phyloP scores from a whole-genome alignment of 1,140 invertebrate genomes.

The Gryon sp. region DNA sequence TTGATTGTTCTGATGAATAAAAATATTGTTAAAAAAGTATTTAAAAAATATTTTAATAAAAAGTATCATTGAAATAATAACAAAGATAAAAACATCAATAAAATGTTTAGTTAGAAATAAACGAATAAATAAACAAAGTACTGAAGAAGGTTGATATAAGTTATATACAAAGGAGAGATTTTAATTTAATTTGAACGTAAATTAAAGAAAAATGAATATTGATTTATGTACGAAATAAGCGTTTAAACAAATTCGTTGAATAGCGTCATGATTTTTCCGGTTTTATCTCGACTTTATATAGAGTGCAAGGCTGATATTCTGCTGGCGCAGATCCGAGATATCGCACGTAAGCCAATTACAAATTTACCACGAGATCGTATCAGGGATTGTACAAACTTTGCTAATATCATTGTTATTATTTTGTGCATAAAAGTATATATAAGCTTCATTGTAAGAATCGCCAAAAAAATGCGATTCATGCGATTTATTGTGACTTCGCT shows the following conservation, averaged over 20 bases:
- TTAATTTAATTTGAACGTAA: no score
- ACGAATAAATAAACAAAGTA: no score
- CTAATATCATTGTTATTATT: conserved; percentile 39
- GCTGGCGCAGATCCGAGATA: conserved; percentile 51
- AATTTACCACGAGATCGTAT: conserved; percentile 53
- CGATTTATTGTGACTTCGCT: conserved; percentile 14
- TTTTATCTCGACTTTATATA: conserved; percentile 47
- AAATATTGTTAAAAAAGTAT: no score
- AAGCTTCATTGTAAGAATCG: conserved; percentile 22
- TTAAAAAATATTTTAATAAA: no score
- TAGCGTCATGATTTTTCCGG: conserved; percentile 31
- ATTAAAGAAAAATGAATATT: no score
- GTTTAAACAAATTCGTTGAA: conserved; percentile 24
- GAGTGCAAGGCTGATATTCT: conserved; percentile 39
- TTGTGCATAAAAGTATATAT: conserved; percentile 33
- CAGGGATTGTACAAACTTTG: conserved; percentile 23
- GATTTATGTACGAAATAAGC: conserved; percentile 17
- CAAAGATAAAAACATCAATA: no score
- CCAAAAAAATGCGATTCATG: conserved; percentile 10
- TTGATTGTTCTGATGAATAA: no score
- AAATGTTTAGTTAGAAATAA: no score
- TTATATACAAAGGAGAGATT: no score
- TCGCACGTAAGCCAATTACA: conserved; percentile 64
- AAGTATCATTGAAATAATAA: no score
- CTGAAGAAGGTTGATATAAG: no score